Base-by-base conservation (phyloP, 2,797 vertebrate genomes). In the Mormyrus hasselquistii region DNA sequence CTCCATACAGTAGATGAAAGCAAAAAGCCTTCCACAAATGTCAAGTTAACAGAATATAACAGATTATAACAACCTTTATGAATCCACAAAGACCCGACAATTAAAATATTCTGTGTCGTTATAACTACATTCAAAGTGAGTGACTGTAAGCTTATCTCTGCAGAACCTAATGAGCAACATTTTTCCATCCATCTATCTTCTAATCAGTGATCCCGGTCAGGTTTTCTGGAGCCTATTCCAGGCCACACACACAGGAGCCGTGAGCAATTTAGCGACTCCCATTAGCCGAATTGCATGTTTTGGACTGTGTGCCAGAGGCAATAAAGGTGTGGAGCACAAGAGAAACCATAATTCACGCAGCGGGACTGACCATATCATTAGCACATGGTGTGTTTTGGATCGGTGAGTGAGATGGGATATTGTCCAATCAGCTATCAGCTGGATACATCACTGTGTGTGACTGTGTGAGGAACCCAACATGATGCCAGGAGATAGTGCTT, bases 1-100 rank as follows among this genome's bases (percentile, higher is more conserved):
- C 12, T 76, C 83, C 89, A 89, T 90, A 88, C 88, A 90, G 69
- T 84, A 79, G 79, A 90, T 90, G 34, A 89, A 90, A 90, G 73
- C 25, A 87, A 50, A 65, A 88, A 41, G 19, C 19, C 10, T 14
- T 49, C 86, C 29, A 44, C 87, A 88, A 89, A 89, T 91, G 90
- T 29, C 55, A 22, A 38, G 8, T 86, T 53, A 65, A 89, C 88
- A 88, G 83, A 9, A 47, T 87, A 62, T 85, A 49, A 65, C 10
- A 7, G 44, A 89, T 44, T 52, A 41, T 14, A 88, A 73, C 49
- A 55, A 53, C 29, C 9, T 16, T 34, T 7, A 53, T 29, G 50
- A 19, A 57, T 55, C 52, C 29, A 55, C 12, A 19, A 25, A 25
- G 10, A 57, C 65, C 65, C 2, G 4, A 16, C 84, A 83, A 49